These are phyloP conservation scores for Drosophila rubida DNA, from an alignment of 2,888 invertebrate species.

Conservation along the genomic window DNA sequence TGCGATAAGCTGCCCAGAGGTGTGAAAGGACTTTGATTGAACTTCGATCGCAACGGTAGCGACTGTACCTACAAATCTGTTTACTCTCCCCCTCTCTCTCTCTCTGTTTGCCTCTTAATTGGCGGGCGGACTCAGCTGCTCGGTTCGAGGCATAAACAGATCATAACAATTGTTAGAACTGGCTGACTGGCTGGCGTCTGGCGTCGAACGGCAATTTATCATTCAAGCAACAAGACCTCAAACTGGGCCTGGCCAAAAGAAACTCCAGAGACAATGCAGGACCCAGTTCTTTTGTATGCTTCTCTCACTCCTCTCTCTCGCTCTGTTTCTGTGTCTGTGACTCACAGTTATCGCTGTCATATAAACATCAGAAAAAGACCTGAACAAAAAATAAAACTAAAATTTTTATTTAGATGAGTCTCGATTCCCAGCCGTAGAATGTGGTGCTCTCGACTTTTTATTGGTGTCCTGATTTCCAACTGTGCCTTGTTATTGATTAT, in stretches of 20 bases:
- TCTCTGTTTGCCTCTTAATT: conserved; percentile 31
- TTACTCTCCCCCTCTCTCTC: neutral
- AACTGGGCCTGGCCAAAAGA: conserved; percentile 12
- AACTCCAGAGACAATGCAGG: conserved; percentile 35
- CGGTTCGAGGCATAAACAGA: conserved; percentile 63
- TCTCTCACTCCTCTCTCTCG: conserved; percentile 5
- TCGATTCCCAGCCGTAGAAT: conserved; percentile 42
- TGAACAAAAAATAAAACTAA: conserved; percentile 14
- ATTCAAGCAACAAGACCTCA: conserved; percentile 65
- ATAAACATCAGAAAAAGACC: conserved; percentile 48
- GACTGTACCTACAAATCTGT: conserved; percentile 44
- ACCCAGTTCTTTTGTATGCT: conserved; percentile 34
- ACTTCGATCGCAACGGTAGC: conserved; percentile 45
- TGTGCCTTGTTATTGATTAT: conserved; percentile 72
- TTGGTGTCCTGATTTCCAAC: conserved; percentile 78
- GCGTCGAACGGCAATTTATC: conserved; percentile 70
- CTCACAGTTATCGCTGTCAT: conserved; percentile 45
- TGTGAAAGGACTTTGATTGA: conserved; percentile 74
- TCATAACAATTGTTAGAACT: conserved; percentile 66
- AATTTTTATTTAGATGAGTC: conserved; percentile 71
- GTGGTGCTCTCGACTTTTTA: conserved; percentile 48
- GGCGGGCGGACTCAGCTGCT: conserved; percentile 63
- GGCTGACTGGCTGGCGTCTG: no score
- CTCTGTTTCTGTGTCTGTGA: conserved; percentile 5
- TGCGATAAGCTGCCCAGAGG: conserved; percentile 59